Conservation (phyloP, 2,888 invertebrate species). For the Mythimna lalbum region DNA sequence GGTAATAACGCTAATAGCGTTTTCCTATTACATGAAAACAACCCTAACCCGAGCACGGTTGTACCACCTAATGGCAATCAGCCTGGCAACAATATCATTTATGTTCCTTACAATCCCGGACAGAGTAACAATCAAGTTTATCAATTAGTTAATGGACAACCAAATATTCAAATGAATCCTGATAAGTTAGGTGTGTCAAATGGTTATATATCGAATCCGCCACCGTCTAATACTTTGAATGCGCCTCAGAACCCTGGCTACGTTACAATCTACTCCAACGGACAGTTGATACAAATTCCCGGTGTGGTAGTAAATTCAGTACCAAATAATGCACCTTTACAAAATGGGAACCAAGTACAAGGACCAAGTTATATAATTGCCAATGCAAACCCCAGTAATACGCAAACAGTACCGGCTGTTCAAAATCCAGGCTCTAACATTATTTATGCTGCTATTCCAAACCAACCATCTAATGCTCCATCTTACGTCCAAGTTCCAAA, state of each 20-base stretch:
- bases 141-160: conserved; percentile 44
- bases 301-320: conserved; percentile 49
- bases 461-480: conserved; percentile 31
- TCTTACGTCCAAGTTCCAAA: conserved; percentile 46
- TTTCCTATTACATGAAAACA: conserved; percentile 58
- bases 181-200: conserved; percentile 32
- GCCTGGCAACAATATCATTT: conserved; percentile 39
- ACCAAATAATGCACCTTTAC: conserved; percentile 45
- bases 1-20: conserved; percentile 43
- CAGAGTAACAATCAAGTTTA: conserved; percentile 40
- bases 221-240: conserved; percentile 1
- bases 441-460: conserved; percentile 42
- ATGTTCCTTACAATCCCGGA: conserved; percentile 51
- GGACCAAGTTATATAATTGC: conserved; percentile 23
- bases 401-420: background rate
- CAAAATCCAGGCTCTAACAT: conserved; percentile 39
- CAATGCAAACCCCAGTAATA: conserved; percentile 32
- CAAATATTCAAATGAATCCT: conserved; percentile 27
- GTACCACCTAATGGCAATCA: conserved; percentile 30
- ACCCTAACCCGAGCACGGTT: conserved; percentile 29
- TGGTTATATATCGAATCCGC: conserved; percentile 11
- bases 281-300: conserved; percentile 54
- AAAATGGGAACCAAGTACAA: conserved; percentile 31
- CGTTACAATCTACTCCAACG: conserved; percentile 56
- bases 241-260: conserved; percentile 43